Conservation (phyloP, 2,113 vertebrate genomes). For the Cebidichthys violaceus region DNA sequence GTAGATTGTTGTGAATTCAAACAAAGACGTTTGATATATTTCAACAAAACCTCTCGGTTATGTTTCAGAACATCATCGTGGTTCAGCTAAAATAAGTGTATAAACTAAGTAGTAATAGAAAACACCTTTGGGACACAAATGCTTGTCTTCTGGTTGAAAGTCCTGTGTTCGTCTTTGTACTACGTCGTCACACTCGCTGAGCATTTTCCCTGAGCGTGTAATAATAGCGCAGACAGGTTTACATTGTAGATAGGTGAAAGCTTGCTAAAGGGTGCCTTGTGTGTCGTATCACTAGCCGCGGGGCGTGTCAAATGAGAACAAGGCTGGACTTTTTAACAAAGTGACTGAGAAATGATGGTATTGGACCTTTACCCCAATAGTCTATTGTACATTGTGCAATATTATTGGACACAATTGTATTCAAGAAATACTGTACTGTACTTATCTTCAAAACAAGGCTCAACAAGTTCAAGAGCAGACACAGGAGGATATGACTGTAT, state of each 20-base stretch:
- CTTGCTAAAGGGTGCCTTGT: too few species aligned
- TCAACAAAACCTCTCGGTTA: too few species aligned
- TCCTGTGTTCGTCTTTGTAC: background rate
- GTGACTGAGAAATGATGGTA: background rate
- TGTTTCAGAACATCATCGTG: background rate
- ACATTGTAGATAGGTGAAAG: too few species aligned
- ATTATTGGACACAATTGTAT: background rate
- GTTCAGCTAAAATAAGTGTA: background rate
- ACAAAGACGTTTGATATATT: too few species aligned
- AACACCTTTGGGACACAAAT: background rate
- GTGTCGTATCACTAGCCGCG: too few species aligned
- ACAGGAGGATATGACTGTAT: background rate
- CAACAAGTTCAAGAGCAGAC: constrained; percentile 8
- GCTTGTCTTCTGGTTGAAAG: background rate
- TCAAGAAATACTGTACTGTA: background rate
- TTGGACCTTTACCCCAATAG: background rate
- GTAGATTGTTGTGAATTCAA: background rate
- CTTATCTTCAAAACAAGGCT: background rate
- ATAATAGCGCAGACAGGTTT: too few species aligned
- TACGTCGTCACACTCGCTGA: background rate
- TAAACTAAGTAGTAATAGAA: background rate
- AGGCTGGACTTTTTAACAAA: too few species aligned
- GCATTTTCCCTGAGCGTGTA: too few species aligned
- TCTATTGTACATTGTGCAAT: background rate
- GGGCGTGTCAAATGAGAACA: too few species aligned